Conservation (phyloP, 2,888 invertebrate genomes). For the Girardia tigrina region DNA sequence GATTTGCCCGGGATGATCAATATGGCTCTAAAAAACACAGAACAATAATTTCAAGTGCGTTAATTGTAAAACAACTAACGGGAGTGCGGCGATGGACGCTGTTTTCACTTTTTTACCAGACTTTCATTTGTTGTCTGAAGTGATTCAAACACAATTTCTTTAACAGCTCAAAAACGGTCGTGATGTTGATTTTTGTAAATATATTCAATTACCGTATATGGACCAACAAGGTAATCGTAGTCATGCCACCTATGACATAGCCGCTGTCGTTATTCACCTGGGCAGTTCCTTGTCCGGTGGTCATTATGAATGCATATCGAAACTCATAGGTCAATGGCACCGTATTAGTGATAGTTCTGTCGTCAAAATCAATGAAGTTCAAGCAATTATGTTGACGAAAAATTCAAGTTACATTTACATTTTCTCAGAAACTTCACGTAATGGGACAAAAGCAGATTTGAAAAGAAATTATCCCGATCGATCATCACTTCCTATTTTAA, state of each 20-base stretch:
- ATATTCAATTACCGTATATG: not conserved
- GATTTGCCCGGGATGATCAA: not conserved
- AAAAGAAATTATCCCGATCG: not conserved
- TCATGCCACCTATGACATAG: not conserved
- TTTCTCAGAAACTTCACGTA: not conserved
- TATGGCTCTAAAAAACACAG: not conserved
- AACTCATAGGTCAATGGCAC: not conserved
- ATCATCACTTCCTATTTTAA: too few relatives aligned
- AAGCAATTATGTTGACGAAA: constrained; percentile 3
- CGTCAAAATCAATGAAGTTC: not conserved
- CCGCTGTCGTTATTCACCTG: not conserved
- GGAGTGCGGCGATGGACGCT: not conserved
- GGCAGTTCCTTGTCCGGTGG: not conserved
- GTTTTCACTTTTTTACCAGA: not conserved
- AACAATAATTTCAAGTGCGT: constrained; percentile 3
- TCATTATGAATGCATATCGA: constrained; percentile 18
- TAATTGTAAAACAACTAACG: not conserved
- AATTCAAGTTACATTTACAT: not conserved
- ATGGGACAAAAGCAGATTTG: not conserved
- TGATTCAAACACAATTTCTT: not conserved
- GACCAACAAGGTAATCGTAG: not conserved
- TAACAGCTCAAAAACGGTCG: constrained; percentile 1
- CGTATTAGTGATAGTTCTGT: constrained; percentile 7
- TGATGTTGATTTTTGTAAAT: constrained; percentile 18
- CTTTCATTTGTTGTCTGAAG: constrained; percentile 2